Evolutionary conservation across 2,113 vertebrate species (phyloP).

Genomic region (Felis catus): DNA sequence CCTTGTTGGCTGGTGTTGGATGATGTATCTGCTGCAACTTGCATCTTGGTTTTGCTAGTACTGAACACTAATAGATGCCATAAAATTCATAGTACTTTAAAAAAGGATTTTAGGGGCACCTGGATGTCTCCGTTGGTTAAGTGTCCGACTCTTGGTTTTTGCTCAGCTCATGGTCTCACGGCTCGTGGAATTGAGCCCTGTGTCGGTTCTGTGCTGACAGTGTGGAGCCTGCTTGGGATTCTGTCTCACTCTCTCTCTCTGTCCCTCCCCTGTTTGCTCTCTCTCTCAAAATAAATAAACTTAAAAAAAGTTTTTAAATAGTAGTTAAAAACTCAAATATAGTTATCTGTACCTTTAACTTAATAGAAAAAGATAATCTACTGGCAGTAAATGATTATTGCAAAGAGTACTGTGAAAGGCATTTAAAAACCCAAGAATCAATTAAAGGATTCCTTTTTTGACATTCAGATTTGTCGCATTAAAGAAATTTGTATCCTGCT

Average conservation of each 20-base stretch:
- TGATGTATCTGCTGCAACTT: not conserved
- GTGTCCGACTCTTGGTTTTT: too few species aligned
- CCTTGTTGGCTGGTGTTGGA: not conserved
- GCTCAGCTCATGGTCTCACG: too few species aligned
- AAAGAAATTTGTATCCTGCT: not conserved
- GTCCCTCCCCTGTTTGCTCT: too few species aligned
- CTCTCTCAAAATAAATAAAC: too few species aligned
- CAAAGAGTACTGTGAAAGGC: not conserved
- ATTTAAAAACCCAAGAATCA: not conserved
- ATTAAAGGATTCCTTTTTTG: not conserved
- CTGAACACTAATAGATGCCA: not conserved
- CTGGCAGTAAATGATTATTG: not conserved
- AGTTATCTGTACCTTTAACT: not conserved
- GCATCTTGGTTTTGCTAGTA: not conserved
- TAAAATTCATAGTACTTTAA: not conserved
- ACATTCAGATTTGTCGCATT: not conserved
- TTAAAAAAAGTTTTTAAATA: not conserved
- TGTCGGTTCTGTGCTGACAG: too few species aligned
- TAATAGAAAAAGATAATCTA: not conserved
- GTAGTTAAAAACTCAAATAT: not conserved
- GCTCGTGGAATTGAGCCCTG: too few species aligned
- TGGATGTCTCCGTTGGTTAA: too few species aligned
- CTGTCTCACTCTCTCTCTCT: too few species aligned
- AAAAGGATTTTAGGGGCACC: not conserved
- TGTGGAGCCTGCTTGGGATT: too few species aligned